A percentile compares a stretch with the other conserved stretches of the same genome.
phyloP scores from a whole-genome alignment of 2,888 invertebrate species.

The Epsilonema sp. region DNA sequence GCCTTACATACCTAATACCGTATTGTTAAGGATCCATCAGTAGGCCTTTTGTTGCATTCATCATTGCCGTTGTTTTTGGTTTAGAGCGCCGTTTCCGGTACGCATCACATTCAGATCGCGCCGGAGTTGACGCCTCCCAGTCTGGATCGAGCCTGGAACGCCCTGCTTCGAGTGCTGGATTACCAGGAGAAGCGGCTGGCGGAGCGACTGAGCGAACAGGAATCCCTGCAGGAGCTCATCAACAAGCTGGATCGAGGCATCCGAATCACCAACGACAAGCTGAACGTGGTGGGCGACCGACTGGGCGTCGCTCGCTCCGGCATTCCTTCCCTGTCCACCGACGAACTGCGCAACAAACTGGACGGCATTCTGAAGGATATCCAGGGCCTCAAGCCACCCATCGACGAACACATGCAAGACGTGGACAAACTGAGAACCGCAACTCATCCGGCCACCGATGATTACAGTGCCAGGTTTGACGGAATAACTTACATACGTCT shows the following conservation, averaged over 20 bases:
- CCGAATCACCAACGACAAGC: background rate
- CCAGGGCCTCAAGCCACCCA: too few species aligned
- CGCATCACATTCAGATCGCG: constrained; percentile 20
- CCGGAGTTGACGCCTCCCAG: constrained; percentile 30
- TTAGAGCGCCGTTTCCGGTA: constrained; percentile 13
- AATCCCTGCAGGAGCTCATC: background rate
- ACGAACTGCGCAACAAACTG: background rate
- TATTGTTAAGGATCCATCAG: too few species aligned
- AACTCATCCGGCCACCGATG: background rate
- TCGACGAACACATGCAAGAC: background rate
- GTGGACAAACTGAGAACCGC: background rate
- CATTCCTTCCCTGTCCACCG: background rate
- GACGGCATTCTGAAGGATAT: too few species aligned
- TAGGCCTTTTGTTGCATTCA: too few species aligned
- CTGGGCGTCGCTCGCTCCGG: background rate
- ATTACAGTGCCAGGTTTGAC: background rate
- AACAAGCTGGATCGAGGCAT: background rate
- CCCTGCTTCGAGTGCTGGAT: constrained; percentile 16
- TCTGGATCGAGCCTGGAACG: constrained; percentile 30
- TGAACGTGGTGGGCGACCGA: background rate
- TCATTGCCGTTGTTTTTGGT: too few species aligned
- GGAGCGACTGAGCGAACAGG: background rate
- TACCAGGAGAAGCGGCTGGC: constrained; percentile 14
- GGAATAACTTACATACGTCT: too few species aligned
- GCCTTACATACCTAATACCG: too few species aligned